Evolutionary conservation across 2,113 vertebrate genomes (phyloP).

Genomic region (Nestor notabilis): DNA sequence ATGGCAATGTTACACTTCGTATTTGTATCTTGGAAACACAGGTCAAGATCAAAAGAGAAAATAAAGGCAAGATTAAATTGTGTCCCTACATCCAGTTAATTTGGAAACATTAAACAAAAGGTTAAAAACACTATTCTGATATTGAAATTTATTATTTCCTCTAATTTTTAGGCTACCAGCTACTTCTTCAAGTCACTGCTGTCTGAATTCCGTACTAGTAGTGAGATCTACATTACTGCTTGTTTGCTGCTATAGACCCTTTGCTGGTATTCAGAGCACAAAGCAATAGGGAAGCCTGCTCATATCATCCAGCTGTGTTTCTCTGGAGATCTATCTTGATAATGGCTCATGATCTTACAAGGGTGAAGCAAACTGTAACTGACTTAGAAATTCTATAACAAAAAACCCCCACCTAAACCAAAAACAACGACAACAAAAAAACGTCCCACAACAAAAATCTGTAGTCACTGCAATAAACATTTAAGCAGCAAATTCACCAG

Average conservation of each 20-base stretch:
- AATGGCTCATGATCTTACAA: neutral
- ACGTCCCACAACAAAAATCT: neutral
- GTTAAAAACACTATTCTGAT: neutral
- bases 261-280: neutral
- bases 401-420: neutral
- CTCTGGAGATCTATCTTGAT: neutral
- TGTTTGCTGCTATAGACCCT: fast-evolving
- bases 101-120: neutral
- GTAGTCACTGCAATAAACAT: neutral
- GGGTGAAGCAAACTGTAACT: neutral
- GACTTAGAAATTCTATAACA: neutral
- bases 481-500: neutral
- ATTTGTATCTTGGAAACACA: neutral
- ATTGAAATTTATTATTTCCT: neutral
- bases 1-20: neutral
- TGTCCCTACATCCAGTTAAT: neutral
- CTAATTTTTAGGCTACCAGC: neutral
- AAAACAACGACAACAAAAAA: too few relatives aligned
- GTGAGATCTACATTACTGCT: neutral
- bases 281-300: neutral
- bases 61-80: neutral
- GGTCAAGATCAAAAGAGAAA: neutral
- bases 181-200: neutral
- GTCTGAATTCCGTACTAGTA: neutral
- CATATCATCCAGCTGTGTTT: neutral